Evolutionary conservation across 2,113 vertebrate species (phyloP), one percentile per base, ranked within the genome.

Genomic region (Tragelaphus strepsiceros): DNA sequence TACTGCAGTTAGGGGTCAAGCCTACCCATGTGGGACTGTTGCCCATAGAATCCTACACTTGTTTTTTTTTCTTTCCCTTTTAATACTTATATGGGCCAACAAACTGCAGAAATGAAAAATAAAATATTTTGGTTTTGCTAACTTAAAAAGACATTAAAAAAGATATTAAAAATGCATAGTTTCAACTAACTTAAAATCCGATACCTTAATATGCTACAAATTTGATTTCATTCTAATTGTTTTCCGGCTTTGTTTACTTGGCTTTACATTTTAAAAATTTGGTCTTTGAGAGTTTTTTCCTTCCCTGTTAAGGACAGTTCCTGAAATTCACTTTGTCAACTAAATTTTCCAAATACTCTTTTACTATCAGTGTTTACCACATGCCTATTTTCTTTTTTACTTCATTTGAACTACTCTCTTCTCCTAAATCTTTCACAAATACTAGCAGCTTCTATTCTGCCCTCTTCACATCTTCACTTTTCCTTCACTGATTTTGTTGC

Each of bases 121-220:
- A n/a, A 94, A 78, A 78, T 80, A 78, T 61, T 62, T 87, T 84
- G 43, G 59, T 94, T 98, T 92, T 84, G 51, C 61, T 94, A 95
- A 95, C 43, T 92, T 81, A 96, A 97, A 97, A 92, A 97, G 71
- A 78, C 21, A 92, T 71, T 26, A 12, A 12, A 58, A 92, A 86
- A 92, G 51, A 88, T 51, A 82, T 82, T 82, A 49, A 30, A 96
- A 96, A 91, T 64, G 71, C 62, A 67, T 35, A 84, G 8, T 15
- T 62, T 86, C 43, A 56, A 30, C 91, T 92, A 92, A 96, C 59
- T 89, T 85, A 89, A 88, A 91, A 80, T 56, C 54, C 10, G 16
- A 89, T 86, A 53, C 19, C 78, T 92, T 96, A 82, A 81, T 82
- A 86, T 3, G 16, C n/a, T 53, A 58, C 24, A 53, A 77, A 91